Evolutionary conservation across 2,888 invertebrate genomes (phyloP).

Genomic region (Pyralis farinalis): DNA sequence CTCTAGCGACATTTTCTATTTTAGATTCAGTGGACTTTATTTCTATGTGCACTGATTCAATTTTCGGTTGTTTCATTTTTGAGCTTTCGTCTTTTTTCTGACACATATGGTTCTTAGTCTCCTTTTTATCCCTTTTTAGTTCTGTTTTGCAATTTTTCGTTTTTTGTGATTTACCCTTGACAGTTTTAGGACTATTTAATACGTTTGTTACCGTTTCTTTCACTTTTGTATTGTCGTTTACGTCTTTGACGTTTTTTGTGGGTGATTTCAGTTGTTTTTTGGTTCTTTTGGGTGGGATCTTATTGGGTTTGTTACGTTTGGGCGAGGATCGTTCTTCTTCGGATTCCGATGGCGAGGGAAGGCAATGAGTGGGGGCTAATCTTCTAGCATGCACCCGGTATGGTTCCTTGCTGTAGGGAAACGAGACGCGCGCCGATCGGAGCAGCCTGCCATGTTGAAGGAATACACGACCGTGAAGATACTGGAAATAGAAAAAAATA

Average conservation of each 20-base stretch:
- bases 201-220: constrained; percentile 36
- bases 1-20: constrained; percentile 17
- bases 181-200: constrained; percentile 44
- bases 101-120: constrained; percentile 27
- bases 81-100: constrained; percentile 36
- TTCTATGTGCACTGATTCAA: constrained; percentile 32
- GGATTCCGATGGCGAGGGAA: constrained; percentile 52
- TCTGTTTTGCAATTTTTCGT: constrained; percentile 37
- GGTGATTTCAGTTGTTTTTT: constrained; percentile 66
- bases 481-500: constrained; percentile 70
- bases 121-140: constrained; percentile 42
- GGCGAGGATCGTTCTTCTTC: constrained; percentile 59
- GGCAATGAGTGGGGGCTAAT: constrained; percentile 51
- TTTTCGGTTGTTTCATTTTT: constrained; percentile 44
- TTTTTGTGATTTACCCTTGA: constrained; percentile 35
- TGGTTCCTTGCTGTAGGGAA: constrained; percentile 68
- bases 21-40: constrained; percentile 15
- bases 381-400: constrained; percentile 63
- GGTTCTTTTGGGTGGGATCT: constrained; percentile 53
- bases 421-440: constrained; percentile 83
- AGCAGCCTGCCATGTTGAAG: constrained; percentile 86
- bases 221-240: constrained; percentile 62
- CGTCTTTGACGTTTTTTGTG: constrained; percentile 63
- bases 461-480: constrained; percentile 88
- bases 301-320: constrained; percentile 43